phyloP scores from a whole-genome alignment of 2,888 invertebrate species.

The Mythimna vitellina region DNA sequence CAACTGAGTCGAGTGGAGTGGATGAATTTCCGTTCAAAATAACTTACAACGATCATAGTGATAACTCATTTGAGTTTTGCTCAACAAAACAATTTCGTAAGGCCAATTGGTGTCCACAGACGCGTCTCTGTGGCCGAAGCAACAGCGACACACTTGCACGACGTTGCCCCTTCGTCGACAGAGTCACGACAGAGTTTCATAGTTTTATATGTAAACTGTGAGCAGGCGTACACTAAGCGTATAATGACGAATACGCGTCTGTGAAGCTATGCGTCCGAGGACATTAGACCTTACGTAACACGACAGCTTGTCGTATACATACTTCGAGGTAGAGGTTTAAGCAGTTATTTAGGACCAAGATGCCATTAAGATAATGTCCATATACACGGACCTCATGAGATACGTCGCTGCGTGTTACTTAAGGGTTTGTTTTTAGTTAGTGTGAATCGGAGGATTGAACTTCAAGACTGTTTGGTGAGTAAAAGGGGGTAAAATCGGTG shows the following conservation, averaged over 20 bases:
- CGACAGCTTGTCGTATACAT: conserved; percentile 9
- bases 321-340: background rate
- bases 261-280: no score
- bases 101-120: no score
- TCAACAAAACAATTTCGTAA: background rate
- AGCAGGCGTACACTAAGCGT: no score
- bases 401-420: background rate
- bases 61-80: background rate
- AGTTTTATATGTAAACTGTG: no score
- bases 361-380: conserved; percentile 37
- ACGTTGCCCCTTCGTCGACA: no score
- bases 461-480: background rate
- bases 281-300: background rate
- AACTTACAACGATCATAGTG: no score
- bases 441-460: background rate
- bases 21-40: no score
- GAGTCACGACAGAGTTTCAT: no score
- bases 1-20: no score
- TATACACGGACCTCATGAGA: conserved; percentile 2
- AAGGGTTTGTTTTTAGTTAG: background rate
- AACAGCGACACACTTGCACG: no score
- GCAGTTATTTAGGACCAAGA: conserved; percentile 16
- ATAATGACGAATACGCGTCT: no score
- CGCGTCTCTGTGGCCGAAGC: no score
- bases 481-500: background rate